Conservation (phyloP, 1,140 invertebrate species). For the Eumaeus atala region DNA sequence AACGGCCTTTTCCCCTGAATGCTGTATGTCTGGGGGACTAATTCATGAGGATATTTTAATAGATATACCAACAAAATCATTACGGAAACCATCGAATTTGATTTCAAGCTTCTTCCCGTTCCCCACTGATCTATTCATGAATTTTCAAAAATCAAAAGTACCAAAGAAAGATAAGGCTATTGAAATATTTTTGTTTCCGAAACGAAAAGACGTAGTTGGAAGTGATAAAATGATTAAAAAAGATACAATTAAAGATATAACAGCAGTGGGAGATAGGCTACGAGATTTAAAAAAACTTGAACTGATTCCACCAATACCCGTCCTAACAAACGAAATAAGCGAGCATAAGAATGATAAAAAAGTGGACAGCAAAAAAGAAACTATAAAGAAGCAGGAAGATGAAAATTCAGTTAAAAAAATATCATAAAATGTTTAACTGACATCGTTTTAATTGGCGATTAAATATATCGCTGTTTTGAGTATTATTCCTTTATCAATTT, state of each 20-base stretch:
- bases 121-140: slow-evolving; percentile 37
- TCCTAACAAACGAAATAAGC: background rate
- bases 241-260: slow-evolving; percentile 2
- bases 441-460: too few species aligned
- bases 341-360: background rate
- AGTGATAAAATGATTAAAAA: slow-evolving; percentile 15
- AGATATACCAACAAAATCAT: slow-evolving; percentile 28
- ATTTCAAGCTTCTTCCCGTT: slow-evolving; percentile 17
- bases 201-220: slow-evolving; percentile 34
- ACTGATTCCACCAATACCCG: background rate
- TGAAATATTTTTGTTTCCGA: slow-evolving; percentile 52
- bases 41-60: slow-evolving; percentile 45
- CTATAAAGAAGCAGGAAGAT: too few species aligned
- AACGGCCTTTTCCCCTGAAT: slow-evolving; percentile 34
- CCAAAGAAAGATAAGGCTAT: slow-evolving; percentile 37
- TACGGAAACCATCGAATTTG: slow-evolving; percentile 18
- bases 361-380: background rate
- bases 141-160: slow-evolving; percentile 28
- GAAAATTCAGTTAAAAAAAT: too few species aligned
- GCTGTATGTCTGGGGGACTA: slow-evolving; percentile 52
- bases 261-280: background rate
- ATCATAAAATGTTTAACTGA: too few species aligned
- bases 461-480: too few species aligned
- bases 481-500: too few species aligned
- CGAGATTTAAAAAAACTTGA: background rate